Conservation (phyloP, 2,888 invertebrate species). For the Sesia apiformis region DNA sequence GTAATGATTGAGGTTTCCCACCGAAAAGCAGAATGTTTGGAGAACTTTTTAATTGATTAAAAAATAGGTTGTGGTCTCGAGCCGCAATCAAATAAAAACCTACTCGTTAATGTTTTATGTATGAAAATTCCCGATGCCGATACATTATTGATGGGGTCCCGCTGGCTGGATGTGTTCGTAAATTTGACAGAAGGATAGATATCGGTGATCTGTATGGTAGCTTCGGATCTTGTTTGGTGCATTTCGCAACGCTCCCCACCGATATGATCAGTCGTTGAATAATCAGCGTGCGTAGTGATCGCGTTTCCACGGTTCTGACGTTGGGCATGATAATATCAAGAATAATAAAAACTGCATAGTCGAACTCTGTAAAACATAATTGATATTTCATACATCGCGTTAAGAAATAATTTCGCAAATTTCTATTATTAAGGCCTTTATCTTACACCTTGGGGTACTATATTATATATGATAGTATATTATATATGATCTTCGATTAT, state of each 20-base stretch:
- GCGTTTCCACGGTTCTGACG: background rate
- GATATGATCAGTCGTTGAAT: conserved; percentile 2
- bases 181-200: conserved; percentile 65
- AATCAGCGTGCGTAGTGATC: conserved; percentile 1
- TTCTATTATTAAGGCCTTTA: background rate
- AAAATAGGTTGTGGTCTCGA: conserved; percentile 44
- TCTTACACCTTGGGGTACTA: background rate
- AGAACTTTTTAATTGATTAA: conserved; percentile 52
- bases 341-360: background rate
- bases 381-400: background rate
- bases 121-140: conserved; percentile 51
- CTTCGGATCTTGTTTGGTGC: conserved; percentile 26
- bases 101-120: conserved; percentile 71
- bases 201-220: conserved; percentile 58
- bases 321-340: conserved; percentile 1
- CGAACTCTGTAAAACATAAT: background rate
- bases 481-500: background rate
- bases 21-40: conserved; percentile 43
- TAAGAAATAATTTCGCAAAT: background rate
- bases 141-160: conserved; percentile 68
- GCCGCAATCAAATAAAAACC: conserved; percentile 69
- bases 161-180: conserved; percentile 53
- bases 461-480: background rate
- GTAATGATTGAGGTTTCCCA: conserved; percentile 55
- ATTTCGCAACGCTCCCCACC: conserved; percentile 1